phyloP scores from a whole-genome alignment of 2,113 vertebrate genomes.

The Morone chrysops region DNA sequence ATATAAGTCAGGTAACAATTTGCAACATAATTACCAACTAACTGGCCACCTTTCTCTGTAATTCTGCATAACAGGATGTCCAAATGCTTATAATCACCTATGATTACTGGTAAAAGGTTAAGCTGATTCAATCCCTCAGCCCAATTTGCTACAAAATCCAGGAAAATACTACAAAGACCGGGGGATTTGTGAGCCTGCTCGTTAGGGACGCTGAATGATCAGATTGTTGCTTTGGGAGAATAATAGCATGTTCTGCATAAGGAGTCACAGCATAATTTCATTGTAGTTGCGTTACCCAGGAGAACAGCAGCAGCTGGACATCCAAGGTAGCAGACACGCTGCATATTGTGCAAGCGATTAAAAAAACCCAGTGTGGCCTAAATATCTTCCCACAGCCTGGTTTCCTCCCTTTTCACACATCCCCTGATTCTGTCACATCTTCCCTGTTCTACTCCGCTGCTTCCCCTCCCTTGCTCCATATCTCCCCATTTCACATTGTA shows the following conservation, averaged over 20 bases:
- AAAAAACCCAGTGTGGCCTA: conserved; percentile 66
- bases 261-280: conserved; percentile 59
- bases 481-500: conserved; percentile 56
- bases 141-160: conserved; percentile 62
- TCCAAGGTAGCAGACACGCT: conserved; percentile 45
- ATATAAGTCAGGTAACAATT: conserved; percentile 62
- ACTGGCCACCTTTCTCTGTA: conserved; percentile 40
- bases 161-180: conserved; percentile 60
- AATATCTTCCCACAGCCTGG: conserved; percentile 68
- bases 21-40: conserved; percentile 56
- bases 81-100: conserved; percentile 75
- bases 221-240: conserved; percentile 63
- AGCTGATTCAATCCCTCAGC: conserved; percentile 68
- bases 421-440: conserved; percentile 75
- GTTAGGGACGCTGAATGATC: conserved; percentile 68
- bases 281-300: conserved; percentile 45
- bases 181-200: conserved; percentile 60
- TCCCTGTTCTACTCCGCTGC: conserved; percentile 51
- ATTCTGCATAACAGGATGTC: conserved; percentile 65
- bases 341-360: conserved; percentile 70
- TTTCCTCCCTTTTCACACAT: conserved; percentile 73
- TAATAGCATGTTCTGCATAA: conserved; percentile 70
- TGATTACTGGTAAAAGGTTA: conserved; percentile 79
- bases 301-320: conserved; percentile 73
- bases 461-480: conserved; percentile 38